These are phyloP conservation scores for Syngnathus scovelli DNA, from an alignment of 2,113 vertebrate genomes.

Conservation along the genomic window DNA sequence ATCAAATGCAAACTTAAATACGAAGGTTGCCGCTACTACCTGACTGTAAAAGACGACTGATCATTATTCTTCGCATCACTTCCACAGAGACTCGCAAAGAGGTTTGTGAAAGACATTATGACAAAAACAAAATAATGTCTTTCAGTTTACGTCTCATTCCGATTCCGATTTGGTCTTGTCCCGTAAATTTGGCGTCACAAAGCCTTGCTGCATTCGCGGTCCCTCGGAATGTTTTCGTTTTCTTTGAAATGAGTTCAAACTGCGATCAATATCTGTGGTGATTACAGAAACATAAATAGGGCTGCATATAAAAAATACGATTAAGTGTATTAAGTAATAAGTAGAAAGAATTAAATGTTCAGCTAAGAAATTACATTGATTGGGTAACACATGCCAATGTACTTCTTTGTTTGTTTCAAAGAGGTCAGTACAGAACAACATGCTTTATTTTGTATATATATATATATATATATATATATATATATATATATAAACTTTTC, in stretches of 20 bases:
- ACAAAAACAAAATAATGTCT: background rate
- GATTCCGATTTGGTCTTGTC: background rate
- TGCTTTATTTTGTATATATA: no score
- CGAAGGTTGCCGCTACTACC: conserved; percentile 14
- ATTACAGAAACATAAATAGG: background rate
- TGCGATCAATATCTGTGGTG: background rate
- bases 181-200: background rate
- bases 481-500: no score
- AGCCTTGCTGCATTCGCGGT: background rate
- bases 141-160: background rate
- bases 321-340: no score
- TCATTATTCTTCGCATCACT: background rate
- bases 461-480: no score
- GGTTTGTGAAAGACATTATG: conserved; percentile 46
- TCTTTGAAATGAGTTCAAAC: background rate
- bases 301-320: background rate
- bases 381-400: background rate
- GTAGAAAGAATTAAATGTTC: background rate
- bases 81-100: conserved; percentile 36
- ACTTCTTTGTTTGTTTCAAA: no score
- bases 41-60: background rate
- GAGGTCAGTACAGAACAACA: background rate
- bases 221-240: background rate
- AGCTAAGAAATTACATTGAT: background rate
- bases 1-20: background rate